Evolutionary conservation across 1,140 invertebrate genomes (phyloP).

Genomic region (Patella vulgata): DNA sequence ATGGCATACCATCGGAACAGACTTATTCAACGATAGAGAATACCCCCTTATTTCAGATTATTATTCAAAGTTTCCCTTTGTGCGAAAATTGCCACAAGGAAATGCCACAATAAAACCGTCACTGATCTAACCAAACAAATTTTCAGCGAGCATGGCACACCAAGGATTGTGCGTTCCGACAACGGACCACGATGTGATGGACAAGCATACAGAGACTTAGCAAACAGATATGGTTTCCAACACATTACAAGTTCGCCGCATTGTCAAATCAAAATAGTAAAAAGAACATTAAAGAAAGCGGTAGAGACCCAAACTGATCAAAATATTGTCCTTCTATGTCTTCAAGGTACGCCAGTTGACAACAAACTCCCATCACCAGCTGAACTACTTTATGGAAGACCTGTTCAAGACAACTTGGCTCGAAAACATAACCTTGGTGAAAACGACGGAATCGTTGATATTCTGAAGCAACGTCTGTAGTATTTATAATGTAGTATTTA

Average conservation of each 20-base stretch:
- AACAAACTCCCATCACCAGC: neutral
- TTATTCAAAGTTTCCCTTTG: conserved; percentile 7
- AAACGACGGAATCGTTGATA: neutral
- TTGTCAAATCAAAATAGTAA: neutral
- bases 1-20: conserved; percentile 12
- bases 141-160: neutral
- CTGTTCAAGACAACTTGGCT: neutral
- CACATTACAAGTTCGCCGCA: too few species aligned
- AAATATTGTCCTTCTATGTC: neutral
- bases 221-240: too few species aligned
- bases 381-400: neutral
- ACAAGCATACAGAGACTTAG: too few species aligned
- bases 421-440: neutral
- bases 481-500: too few species aligned
- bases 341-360: neutral
- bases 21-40: conserved; percentile 2
- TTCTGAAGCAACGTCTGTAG: neutral
- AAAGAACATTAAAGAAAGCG: neutral
- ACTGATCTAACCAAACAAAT: neutral
- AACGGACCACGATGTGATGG: neutral
- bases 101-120: neutral
- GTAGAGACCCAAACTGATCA: neutral
- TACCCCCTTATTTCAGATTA: conserved; percentile 10
- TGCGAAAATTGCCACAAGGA: neutral
- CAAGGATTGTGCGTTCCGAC: too few species aligned